These are phyloP conservation scores for Oreochromis tanganicae DNA, from an alignment of 2,113 vertebrate genomes.

Conservation along the genomic window DNA sequence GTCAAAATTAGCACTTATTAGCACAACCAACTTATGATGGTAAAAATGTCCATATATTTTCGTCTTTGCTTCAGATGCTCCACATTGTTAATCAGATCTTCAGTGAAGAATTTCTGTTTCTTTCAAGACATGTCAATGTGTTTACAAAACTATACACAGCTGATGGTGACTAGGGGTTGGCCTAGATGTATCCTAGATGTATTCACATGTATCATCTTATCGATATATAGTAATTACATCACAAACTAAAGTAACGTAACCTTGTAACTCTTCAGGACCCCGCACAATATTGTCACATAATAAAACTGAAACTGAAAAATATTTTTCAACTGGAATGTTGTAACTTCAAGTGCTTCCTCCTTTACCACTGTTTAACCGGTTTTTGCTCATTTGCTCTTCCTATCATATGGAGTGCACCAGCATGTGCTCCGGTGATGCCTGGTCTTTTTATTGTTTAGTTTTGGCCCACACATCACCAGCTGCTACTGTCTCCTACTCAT, in stretches of 20 bases:
- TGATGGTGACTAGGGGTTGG: no score
- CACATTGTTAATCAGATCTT: not conserved
- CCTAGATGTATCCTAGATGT: not conserved
- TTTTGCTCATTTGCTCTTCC: not conserved
- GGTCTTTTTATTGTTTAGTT: not conserved
- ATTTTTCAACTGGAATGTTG: not conserved
- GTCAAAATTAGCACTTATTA: not conserved
- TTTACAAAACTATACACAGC: no score
- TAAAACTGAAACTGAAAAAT: not conserved
- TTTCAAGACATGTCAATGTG: not conserved
- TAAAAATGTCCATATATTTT: not conserved
- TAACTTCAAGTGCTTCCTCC: not conserved
- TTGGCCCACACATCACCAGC: not conserved
- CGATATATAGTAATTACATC: not conserved
- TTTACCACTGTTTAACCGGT: not conserved
- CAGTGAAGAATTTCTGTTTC: not conserved
- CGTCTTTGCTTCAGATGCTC: not conserved
- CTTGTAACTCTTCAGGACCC: not conserved
- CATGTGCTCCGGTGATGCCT: not conserved
- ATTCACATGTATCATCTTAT: not conserved
- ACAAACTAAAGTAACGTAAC: fast-evolving
- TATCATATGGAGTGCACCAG: not conserved
- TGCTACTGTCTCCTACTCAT: not conserved
- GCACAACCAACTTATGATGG: not conserved
- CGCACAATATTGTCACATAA: not conserved